These are phyloP conservation scores for Thunnus maccoyii DNA, from an alignment of 2,113 vertebrate genomes.

Conservation along the genomic window DNA sequence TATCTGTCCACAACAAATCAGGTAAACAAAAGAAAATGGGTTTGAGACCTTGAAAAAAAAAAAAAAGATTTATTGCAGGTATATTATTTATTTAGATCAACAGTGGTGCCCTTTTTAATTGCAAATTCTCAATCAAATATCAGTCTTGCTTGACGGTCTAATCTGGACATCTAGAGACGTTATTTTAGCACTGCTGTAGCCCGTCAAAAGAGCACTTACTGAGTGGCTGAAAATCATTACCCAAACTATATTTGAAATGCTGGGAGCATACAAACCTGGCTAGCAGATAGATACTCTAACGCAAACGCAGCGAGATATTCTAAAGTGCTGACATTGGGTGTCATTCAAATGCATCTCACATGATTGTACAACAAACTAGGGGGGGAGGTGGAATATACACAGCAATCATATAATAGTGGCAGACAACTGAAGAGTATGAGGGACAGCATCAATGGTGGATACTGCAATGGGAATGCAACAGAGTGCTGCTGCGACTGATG, in stretches of 20 bases:
- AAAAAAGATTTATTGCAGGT: not conserved
- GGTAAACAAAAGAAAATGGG: constrained; percentile 52
- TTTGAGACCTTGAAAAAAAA: not conserved
- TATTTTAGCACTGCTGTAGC: constrained; percentile 37
- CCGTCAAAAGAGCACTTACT: constrained; percentile 45
- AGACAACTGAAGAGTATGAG: constrained; percentile 41
- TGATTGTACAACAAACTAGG: constrained; percentile 58
- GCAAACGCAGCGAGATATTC: constrained; percentile 50
- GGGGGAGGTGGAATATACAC: constrained; percentile 28
- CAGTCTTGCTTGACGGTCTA: constrained; percentile 28
- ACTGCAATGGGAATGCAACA: constrained; percentile 62
- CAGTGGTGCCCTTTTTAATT: constrained; percentile 40
- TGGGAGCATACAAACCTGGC: constrained; percentile 56
- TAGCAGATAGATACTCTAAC: constrained; percentile 51
- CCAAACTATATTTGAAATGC: constrained; percentile 64
- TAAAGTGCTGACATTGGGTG: constrained; percentile 73
- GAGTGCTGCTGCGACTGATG: constrained; percentile 32
- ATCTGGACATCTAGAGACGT: constrained; percentile 57
- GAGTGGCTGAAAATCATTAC: constrained; percentile 58
- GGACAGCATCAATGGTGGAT: constrained; percentile 17
- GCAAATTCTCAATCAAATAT: constrained; percentile 30
- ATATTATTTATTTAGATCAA: constrained; percentile 40
- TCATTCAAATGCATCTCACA: constrained; percentile 72
- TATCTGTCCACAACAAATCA: constrained; percentile 40
- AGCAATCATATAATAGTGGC: constrained; percentile 48